phyloP scores from a whole-genome alignment of 2,888 invertebrate genomes.

The Lepidochrysops patricia region DNA sequence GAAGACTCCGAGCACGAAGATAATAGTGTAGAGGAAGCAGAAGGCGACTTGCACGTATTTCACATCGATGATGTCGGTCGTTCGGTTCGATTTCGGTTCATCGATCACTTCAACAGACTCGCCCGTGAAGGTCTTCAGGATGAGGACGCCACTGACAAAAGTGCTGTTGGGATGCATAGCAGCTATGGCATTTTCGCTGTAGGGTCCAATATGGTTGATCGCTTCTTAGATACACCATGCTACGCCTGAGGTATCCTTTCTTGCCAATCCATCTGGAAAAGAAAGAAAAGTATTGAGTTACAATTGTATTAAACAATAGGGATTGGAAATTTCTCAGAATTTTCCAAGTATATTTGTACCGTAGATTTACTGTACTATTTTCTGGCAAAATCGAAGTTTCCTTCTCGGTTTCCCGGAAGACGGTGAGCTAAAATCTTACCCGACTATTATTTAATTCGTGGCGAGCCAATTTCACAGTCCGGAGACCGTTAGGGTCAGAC shows the following conservation, averaged over 20 bases:
- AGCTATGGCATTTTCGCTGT: conserved; percentile 39
- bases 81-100: conserved; percentile 55
- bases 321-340: too few species aligned
- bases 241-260: conserved; percentile 15
- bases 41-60: conserved; percentile 82
- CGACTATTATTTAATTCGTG: conserved; percentile 1
- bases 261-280: conserved; percentile 50
- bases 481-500: neutral
- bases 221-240: conserved; percentile 29
- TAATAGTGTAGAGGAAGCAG: conserved; percentile 82
- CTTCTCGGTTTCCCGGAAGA: neutral
- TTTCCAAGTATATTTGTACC: too few species aligned
- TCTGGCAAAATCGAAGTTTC: neutral
- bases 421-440: neutral
- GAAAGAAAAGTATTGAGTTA: conserved; percentile 6
- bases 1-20: conserved; percentile 86
- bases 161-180: conserved; percentile 52
- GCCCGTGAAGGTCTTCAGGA: conserved; percentile 59
- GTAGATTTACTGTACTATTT: neutral
- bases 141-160: conserved; percentile 48
- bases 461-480: neutral
- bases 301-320: neutral
- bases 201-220: conserved; percentile 33
- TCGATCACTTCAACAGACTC: conserved; percentile 60
- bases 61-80: conserved; percentile 76